Evolutionary conservation across 2,113 vertebrate genomes (phyloP).

Genomic region (Albula glossodonta): DNA sequence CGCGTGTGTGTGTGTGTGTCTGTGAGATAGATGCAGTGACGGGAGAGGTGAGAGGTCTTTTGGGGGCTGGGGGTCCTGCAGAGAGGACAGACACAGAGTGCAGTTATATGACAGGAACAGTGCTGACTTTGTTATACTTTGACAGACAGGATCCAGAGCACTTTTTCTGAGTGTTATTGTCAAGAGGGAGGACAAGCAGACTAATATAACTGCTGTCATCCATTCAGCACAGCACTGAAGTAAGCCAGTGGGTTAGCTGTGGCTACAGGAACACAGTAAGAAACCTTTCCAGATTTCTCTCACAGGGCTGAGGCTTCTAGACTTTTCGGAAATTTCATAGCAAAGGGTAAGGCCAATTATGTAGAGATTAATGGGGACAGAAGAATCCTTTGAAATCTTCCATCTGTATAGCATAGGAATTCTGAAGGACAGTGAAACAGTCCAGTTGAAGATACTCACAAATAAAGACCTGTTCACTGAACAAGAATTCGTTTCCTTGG

Average conservation of each 20-base stretch:
- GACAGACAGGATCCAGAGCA: neutral
- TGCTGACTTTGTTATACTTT: constrained; percentile 6
- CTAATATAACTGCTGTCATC: neutral
- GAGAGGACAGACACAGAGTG: neutral
- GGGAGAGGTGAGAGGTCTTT: neutral
- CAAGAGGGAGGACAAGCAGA: neutral
- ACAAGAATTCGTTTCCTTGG: neutral
- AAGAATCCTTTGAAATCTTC: neutral
- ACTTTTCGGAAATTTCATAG: neutral
- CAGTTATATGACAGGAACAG: neutral
- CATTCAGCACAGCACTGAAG: neutral
- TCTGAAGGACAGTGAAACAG: too few species aligned
- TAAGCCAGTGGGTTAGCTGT: neutral
- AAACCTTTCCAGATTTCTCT: neutral
- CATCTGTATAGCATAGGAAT: neutral
- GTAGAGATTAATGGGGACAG: neutral
- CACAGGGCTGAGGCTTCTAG: neutral
- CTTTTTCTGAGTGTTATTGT: neutral
- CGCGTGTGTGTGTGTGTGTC: too few species aligned
- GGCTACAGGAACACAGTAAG: neutral
- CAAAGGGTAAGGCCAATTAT: neutral
- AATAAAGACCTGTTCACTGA: neutral
- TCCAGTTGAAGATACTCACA: neutral
- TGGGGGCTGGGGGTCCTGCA: neutral
- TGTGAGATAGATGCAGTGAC: too few species aligned